Evolutionary conservation across 1,140 invertebrate genomes (phyloP).

Genomic region (Euschistus heros): DNA sequence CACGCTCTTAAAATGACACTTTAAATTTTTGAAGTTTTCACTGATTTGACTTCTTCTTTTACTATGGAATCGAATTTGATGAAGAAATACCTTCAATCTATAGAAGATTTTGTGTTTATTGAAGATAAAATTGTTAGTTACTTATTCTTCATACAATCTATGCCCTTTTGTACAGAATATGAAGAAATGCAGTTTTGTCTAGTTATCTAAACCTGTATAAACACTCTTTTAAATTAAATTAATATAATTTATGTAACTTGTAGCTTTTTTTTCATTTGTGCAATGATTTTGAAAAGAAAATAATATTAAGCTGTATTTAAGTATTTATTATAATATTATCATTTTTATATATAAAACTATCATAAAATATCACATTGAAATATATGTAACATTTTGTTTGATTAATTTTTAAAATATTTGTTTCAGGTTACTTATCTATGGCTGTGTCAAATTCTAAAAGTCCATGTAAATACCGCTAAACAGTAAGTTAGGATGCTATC

Average conservation of each 20-base stretch:
- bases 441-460: constrained; percentile 22
- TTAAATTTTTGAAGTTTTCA: background rate
- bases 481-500: constrained; percentile 25
- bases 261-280: too few species aligned
- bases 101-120: constrained; percentile 22
- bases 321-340: too few species aligned
- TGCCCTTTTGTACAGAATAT: too few species aligned
- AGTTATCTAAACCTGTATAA: too few species aligned
- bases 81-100: constrained; percentile 13
- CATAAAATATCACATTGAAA: too few species aligned
- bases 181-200: too few species aligned
- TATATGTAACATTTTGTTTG: too few species aligned
- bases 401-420: background rate
- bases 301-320: too few species aligned
- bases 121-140: constrained; percentile 25
- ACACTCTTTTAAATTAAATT: too few species aligned
- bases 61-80: background rate
- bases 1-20: background rate
- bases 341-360: too few species aligned
- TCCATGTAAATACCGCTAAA: constrained; percentile 23
- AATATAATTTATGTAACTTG: too few species aligned
- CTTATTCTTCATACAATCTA: background rate
- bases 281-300: too few species aligned
- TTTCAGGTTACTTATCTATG: constrained; percentile 23
- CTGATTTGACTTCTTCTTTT: background rate